Percentiles rank a stretch among this genome's conserved stretches.
Conservation (phyloP, 2,113 vertebrate genomes). For the Excalfactoria chinensis region DNA sequence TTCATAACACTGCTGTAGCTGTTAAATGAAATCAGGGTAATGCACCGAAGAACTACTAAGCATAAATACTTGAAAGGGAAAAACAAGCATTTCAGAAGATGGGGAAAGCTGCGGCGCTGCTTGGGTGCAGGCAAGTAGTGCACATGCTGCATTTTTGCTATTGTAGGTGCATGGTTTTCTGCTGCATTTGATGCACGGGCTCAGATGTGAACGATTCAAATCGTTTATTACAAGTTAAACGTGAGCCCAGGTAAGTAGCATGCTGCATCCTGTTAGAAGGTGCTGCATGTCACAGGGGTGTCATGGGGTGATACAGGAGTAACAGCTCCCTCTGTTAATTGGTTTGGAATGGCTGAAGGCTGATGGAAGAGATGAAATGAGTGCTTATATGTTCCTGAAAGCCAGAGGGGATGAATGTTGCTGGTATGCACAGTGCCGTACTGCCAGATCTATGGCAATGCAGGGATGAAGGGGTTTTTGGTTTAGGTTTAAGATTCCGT, state of each 20-base stretch:
- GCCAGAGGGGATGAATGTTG: no score
- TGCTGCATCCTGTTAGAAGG: neutral
- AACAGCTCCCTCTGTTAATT: no score
- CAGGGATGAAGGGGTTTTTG: no score
- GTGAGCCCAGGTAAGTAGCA: neutral
- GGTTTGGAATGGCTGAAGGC: no score
- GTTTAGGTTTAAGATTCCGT: no score
- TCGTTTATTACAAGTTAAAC: no score
- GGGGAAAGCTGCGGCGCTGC: neutral
- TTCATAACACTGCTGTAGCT: neutral
- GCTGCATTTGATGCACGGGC: no score
- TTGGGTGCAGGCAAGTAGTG: neutral
- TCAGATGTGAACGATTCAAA: no score
- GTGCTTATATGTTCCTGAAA: no score
- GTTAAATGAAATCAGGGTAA: neutral
- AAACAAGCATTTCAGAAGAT: neutral
- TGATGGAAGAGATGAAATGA: no score
- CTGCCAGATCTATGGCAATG: no score
- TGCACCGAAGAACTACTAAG: neutral
- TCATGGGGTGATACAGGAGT: neutral
- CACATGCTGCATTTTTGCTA: neutral
- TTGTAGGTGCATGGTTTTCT: neutral
- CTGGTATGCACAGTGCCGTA: no score
- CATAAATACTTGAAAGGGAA: neutral
- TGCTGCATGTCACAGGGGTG: neutral